Percentiles rank a stretch among this genome's conserved stretches.
Evolutionary conservation across 1,140 invertebrate species (phyloP).

Genomic region (Lucilia sericata): DNA sequence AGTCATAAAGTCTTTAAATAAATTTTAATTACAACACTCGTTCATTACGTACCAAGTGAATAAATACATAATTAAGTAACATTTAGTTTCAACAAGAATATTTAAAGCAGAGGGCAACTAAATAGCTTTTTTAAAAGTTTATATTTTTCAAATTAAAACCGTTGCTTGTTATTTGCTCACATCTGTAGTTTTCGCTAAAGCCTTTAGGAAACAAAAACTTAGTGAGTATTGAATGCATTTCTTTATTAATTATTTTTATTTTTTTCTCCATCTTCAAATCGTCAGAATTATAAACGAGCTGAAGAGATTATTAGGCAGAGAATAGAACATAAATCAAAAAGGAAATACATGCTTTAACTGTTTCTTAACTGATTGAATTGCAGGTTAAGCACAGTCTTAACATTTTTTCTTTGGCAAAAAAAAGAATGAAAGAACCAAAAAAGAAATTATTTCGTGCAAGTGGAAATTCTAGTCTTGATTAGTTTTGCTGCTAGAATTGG

Average conservation of each 20-base stretch:
- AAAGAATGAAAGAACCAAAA: not conserved
- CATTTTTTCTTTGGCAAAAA: not conserved
- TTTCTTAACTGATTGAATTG: slow-evolving; percentile 19
- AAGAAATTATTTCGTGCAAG: not conserved
- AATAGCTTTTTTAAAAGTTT: too few relatives aligned
- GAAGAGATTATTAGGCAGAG: not conserved
- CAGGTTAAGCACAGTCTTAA: not conserved
- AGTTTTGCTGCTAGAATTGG: not conserved
- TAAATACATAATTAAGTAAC: too few relatives aligned
- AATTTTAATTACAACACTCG: too few relatives aligned
- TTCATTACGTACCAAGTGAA: too few relatives aligned
- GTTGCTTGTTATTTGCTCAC: not conserved
- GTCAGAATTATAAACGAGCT: not conserved
- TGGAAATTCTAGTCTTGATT: not conserved
- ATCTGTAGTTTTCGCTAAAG: not conserved
- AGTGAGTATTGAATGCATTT: not conserved
- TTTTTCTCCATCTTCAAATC: not conserved
- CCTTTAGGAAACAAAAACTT: slow-evolving; percentile 10
- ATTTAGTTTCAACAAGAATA: too few relatives aligned
- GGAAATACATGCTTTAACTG: slow-evolving; percentile 24
- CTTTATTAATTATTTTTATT: not conserved
- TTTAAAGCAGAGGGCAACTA: too few relatives aligned
- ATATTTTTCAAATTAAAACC: too few relatives aligned
- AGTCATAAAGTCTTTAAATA: too few relatives aligned
- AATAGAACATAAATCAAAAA: not conserved